A percentile compares a stretch with the other conserved stretches of the same genome.
phyloP scores from a whole-genome alignment of 2,888 invertebrate species.

The Sinohyriopsis cumingii region DNA sequence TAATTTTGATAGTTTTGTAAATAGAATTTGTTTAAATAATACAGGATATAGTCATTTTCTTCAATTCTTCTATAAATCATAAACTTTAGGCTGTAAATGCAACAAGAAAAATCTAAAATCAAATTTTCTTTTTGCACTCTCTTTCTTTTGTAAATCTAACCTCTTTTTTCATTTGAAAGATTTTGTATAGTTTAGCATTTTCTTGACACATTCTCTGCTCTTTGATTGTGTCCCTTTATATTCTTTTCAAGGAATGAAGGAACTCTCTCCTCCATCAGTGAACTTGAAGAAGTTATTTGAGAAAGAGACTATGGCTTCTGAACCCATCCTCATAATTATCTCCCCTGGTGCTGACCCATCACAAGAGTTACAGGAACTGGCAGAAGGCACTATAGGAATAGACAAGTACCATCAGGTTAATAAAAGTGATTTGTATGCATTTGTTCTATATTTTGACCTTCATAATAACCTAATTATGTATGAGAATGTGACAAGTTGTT shows the following conservation, averaged over 20 bases:
- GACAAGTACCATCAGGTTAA: conserved; percentile 77
- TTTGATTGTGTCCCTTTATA: neutral
- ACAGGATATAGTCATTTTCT: too few species aligned
- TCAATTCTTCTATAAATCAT: too few species aligned
- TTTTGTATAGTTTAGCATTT: too few species aligned
- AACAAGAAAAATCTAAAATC: too few species aligned
- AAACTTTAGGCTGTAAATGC: too few species aligned
- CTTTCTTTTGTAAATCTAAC: too few species aligned
- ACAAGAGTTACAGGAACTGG: conserved; percentile 82
- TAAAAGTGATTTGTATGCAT: neutral
- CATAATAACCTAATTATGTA: neutral
- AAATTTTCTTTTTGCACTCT: too few species aligned
- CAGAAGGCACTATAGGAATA: conserved; percentile 74
- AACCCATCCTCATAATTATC: conserved; percentile 88
- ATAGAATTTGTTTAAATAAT: too few species aligned
- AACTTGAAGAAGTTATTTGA: conserved; percentile 76
- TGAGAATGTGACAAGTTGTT: neutral
- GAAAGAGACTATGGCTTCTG: conserved; percentile 76
- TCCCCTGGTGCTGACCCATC: conserved; percentile 94
- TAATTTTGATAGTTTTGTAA: too few species aligned
- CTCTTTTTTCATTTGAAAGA: too few species aligned
- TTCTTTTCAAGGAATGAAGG: conserved; percentile 72
- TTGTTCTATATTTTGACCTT: neutral
- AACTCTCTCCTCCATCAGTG: conserved; percentile 77
- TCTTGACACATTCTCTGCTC: too few species aligned